These are phyloP conservation scores for Orthonyx spaldingii DNA, from an alignment of 2,113 vertebrate genomes.

Conservation along the genomic window DNA sequence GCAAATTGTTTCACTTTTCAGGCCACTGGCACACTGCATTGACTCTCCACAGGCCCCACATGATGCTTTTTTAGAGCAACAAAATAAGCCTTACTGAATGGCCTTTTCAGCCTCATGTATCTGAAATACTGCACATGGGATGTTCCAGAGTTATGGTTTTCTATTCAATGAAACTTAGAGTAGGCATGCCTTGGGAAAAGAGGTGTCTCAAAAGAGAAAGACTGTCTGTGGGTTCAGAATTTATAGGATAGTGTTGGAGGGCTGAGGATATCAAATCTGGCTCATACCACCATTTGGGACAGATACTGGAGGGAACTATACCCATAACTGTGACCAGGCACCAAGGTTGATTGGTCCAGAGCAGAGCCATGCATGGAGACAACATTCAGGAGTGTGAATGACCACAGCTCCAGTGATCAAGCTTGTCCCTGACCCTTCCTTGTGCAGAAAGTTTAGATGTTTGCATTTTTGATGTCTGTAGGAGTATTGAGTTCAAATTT, in stretches of 20 bases:
- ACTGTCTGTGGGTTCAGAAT: not conserved
- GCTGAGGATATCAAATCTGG: not conserved
- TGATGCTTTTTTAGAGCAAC: not conserved
- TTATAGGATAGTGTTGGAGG: not conserved
- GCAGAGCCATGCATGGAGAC: not conserved
- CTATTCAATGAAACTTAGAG: not conserved
- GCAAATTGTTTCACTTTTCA: not conserved
- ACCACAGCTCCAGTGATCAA: not conserved
- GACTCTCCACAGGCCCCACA: not conserved
- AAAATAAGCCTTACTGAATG: not conserved
- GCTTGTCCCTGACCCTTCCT: not conserved
- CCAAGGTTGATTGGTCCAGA: not conserved
- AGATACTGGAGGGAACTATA: not conserved
- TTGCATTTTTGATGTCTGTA: not conserved
- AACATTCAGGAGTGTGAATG: not conserved
- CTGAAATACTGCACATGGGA: not conserved
- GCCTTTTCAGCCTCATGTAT: not conserved
- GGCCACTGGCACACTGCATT: not conserved
- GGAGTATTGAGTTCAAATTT: not conserved
- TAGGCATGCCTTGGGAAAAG: not conserved
- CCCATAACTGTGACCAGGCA: not conserved
- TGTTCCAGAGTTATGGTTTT: not conserved
- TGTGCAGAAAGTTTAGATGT: not conserved
- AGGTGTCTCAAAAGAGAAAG: not conserved
- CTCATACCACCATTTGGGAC: not conserved